Percentiles rank a stretch among this genome's conserved stretches.
Conservation (phyloP, 2,113 vertebrate genomes). For the Rhodinocichla rosea region DNA sequence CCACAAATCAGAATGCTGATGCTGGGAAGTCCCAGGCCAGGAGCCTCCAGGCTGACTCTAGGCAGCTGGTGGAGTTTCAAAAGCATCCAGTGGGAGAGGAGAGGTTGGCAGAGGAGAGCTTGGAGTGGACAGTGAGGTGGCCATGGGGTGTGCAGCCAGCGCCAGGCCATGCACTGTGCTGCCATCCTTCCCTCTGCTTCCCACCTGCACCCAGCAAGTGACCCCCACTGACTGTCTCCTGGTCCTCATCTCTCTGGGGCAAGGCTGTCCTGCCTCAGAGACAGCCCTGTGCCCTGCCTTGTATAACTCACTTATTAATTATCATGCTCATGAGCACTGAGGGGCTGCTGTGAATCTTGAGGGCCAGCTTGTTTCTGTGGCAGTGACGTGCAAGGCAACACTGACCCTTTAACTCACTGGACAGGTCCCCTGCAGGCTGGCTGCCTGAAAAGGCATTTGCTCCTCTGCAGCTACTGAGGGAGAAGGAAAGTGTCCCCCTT, state of each 20-base stretch:
- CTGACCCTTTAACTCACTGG: not conserved
- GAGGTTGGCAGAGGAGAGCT: not conserved
- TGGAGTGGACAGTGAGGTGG: rapidly evolving
- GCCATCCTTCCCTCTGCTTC: not conserved
- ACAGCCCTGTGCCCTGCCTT: not conserved
- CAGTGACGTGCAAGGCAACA: not conserved
- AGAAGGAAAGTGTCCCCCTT: not conserved
- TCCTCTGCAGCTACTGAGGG: not conserved
- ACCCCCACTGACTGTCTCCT: not conserved
- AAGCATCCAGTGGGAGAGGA: not conserved
- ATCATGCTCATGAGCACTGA: not conserved
- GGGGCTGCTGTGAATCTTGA: not conserved
- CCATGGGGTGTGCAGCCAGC: rapidly evolving
- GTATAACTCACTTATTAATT: not conserved
- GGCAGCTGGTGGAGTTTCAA: not conserved
- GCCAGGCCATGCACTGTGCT: not conserved
- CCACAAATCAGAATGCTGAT: not conserved
- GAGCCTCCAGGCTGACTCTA: not conserved
- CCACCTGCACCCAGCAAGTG: not conserved
- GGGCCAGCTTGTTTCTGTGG: not conserved
- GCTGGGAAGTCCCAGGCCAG: not conserved
- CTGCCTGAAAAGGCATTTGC: not conserved
- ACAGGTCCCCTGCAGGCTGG: not conserved
- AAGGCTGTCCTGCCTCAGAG: not conserved
- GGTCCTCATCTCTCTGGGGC: not conserved